A percentile compares a stretch with the other conserved stretches of the same genome.
These are phyloP conservation scores for Chloroclysta siterata DNA, from an alignment of 2,888 invertebrate genomes.

Conservation along the genomic window DNA sequence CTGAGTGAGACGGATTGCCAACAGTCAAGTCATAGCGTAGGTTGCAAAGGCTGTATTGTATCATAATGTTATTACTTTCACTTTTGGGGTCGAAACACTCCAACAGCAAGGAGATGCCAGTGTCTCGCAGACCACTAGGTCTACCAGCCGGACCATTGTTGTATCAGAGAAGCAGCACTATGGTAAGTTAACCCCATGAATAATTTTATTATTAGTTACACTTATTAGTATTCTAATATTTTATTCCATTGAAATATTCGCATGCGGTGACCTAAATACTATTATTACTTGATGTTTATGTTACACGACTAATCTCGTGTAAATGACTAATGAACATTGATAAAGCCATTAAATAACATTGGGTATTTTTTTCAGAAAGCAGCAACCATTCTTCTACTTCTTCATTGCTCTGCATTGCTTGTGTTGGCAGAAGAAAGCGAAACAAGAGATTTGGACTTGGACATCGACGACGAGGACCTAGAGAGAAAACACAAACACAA, in stretches of 20 bases:
- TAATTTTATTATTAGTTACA: too few species aligned
- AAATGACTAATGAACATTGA: too few species aligned
- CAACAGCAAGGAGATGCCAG: slow-evolving; percentile 40
- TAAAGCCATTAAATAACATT: too few species aligned
- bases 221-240: too few species aligned
- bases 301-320: too few species aligned
- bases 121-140: slow-evolving; percentile 43
- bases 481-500: slow-evolving; percentile 58
- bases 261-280: too few species aligned
- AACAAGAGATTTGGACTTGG: slow-evolving; percentile 57
- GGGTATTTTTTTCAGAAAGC: slow-evolving; percentile 53
- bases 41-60: slow-evolving; percentile 26
- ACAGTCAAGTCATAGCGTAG: slow-evolving; percentile 8
- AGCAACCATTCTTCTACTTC: slow-evolving; percentile 52
- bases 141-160: slow-evolving; percentile 31
- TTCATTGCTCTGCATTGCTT: slow-evolving; percentile 48
- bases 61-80: slow-evolving; percentile 38
- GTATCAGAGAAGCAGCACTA: slow-evolving; percentile 28
- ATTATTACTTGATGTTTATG: too few species aligned
- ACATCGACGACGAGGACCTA: slow-evolving; percentile 57
- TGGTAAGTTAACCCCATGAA: slow-evolving; percentile 48
- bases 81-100: slow-evolving; percentile 30
- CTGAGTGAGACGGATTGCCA: slow-evolving; percentile 13
- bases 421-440: slow-evolving; percentile 51
- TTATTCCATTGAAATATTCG: too few species aligned